Evolutionary conservation across 2,113 vertebrate species (phyloP).

Genomic region (Onychostoma macrolepis): DNA sequence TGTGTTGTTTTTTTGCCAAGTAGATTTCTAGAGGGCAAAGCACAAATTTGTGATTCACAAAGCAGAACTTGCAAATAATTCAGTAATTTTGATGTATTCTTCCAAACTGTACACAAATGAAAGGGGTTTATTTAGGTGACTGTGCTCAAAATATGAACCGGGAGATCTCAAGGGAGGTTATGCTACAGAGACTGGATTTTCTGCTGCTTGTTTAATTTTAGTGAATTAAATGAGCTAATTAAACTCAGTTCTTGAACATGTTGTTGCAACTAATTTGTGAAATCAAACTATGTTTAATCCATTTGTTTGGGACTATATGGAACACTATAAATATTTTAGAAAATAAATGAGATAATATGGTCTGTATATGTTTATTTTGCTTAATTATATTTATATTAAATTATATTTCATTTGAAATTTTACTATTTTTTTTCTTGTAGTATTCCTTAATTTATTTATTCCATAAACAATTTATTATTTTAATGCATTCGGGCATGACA

Average conservation of each 20-base stretch:
- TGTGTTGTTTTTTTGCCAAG: slow-evolving; percentile 39
- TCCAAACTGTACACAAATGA: slow-evolving; percentile 36
- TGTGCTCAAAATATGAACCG: not conserved
- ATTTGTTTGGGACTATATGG: not conserved
- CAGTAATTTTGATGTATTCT: slow-evolving; percentile 8
- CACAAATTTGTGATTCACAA: slow-evolving; percentile 27
- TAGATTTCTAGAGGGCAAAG: slow-evolving; percentile 27
- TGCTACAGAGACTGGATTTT: not conserved
- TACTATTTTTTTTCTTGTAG: not conserved
- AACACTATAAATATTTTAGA: not conserved
- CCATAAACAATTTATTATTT: no score
- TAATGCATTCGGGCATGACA: no score
- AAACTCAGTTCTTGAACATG: not conserved
- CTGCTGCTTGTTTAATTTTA: not conserved
- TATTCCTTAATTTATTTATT: not conserved
- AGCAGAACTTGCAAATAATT: slow-evolving; percentile 38
- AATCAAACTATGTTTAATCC: not conserved
- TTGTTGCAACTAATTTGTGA: not conserved
- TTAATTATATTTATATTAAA: not conserved
- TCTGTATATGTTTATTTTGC: not conserved
- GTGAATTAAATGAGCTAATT: not conserved
- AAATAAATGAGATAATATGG: not conserved
- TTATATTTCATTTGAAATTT: not conserved
- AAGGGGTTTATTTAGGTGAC: slow-evolving; percentile 36
- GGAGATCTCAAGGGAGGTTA: not conserved